A percentile compares a stretch with the other conserved stretches of the same genome.
Evolutionary conservation across 2,113 vertebrate species (phyloP).

Genomic region (Ceratotherium simum): DNA sequence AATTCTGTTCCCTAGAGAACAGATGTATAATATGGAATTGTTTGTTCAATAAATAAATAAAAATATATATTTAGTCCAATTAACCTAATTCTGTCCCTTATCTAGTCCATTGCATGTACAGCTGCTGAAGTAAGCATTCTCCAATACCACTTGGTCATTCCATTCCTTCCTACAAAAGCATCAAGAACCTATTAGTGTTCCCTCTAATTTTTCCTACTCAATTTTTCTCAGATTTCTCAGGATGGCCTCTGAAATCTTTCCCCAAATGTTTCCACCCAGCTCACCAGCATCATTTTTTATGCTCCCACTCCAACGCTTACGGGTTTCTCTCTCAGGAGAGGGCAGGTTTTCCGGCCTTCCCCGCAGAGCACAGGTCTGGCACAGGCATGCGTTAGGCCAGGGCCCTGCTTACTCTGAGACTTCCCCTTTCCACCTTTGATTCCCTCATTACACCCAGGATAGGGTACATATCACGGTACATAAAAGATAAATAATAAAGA

Average conservation of each 20-base stretch:
- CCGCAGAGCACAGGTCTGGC: background rate
- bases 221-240: background rate
- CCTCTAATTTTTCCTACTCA: background rate
- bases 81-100: background rate
- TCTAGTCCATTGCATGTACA: background rate
- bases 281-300: background rate
- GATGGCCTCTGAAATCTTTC: background rate
- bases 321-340: background rate
- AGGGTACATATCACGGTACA: background rate
- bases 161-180: background rate
- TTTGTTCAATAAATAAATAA: background rate
- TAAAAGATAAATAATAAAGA: background rate
- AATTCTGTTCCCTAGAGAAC: background rate
- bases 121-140: background rate
- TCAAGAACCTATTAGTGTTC: background rate
- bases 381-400: background rate
- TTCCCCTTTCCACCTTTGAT: background rate
- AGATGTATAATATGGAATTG: background rate
- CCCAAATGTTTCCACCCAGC: background rate
- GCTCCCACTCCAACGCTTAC: accelerated
- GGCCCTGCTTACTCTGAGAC: background rate
- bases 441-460: background rate
- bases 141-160: background rate
- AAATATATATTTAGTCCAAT: background rate
- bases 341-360: background rate